Evolutionary conservation across 2,888 invertebrate species (phyloP).

Genomic region (Caenorhabditis imperialis): DNA sequence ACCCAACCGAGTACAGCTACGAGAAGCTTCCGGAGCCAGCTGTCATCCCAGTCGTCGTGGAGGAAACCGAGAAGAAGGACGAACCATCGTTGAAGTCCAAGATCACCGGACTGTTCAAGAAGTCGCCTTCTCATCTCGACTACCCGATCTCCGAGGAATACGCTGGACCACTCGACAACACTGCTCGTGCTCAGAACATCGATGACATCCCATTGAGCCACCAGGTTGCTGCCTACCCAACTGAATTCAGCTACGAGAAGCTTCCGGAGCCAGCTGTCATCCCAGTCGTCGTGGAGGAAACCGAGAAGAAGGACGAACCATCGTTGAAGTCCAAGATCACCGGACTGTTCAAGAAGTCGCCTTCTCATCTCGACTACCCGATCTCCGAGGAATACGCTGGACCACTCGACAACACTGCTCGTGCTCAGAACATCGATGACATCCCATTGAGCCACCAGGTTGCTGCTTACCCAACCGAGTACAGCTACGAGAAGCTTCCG

Average conservation of each 20-base stretch:
- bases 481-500: conserved; percentile 22
- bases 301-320: conserved; percentile 19
- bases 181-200: conserved; percentile 4
- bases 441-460: conserved; percentile 12
- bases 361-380: conserved; percentile 65
- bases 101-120: conserved; percentile 59
- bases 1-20: conserved; percentile 48
- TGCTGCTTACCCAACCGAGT: conserved; percentile 11
- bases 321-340: conserved; percentile 33
- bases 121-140: conserved; percentile 52
- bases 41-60: conserved; percentile 17
- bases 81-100: conserved; percentile 33
- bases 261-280: conserved; percentile 12
- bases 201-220: not conserved
- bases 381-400: conserved; percentile 57
- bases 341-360: conserved; percentile 35
- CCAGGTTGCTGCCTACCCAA: conserved; percentile 11
- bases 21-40: conserved; percentile 15
- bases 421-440: conserved; percentile 13
- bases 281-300: conserved; percentile 11
- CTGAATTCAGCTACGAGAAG: conserved; percentile 16
- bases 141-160: conserved; percentile 44
- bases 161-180: conserved; percentile 35
- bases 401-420: conserved; percentile 41
- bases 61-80: conserved; percentile 18